Conservation (phyloP, 2,113 vertebrate species). For the Opisthocomus hoazin region DNA sequence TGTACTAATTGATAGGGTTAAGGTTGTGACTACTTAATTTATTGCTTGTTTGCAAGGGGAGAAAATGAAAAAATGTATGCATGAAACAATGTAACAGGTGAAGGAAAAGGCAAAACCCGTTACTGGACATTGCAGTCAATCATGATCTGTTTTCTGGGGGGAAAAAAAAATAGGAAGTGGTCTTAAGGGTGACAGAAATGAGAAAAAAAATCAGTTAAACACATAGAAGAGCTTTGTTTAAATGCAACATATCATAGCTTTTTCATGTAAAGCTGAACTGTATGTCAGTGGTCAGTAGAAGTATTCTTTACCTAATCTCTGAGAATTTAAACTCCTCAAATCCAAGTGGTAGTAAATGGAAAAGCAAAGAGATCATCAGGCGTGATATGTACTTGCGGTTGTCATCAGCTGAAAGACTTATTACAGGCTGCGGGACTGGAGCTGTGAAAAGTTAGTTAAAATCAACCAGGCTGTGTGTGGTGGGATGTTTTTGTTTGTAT, state of each 20-base stretch:
- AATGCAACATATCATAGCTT: not conserved
- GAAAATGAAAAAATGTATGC: not conserved
- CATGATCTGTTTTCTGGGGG: not conserved
- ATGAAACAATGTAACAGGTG: not conserved
- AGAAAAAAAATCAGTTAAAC: not conserved
- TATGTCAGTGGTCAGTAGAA: not conserved
- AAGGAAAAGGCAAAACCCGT: not conserved
- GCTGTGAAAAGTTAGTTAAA: not conserved
- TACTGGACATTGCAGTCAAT: not conserved
- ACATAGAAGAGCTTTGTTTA: not conserved
- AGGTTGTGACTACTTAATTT: not conserved
- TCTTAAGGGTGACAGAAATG: not conserved
- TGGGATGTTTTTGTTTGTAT: not conserved
- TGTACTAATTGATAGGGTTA: not conserved
- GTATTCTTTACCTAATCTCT: not conserved
- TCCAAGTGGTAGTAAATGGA: not conserved
- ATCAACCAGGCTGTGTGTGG: not conserved
- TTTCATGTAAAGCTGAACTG: not conserved
- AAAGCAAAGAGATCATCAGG: not conserved
- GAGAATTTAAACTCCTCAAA: not conserved
- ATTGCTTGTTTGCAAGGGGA: not conserved
- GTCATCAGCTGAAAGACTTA: not conserved
- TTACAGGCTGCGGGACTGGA: not conserved
- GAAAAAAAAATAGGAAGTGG: fast-evolving
- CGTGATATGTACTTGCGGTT: not conserved